Conservation (phyloP, 2,797 vertebrate species). For the Paguma larvata region DNA sequence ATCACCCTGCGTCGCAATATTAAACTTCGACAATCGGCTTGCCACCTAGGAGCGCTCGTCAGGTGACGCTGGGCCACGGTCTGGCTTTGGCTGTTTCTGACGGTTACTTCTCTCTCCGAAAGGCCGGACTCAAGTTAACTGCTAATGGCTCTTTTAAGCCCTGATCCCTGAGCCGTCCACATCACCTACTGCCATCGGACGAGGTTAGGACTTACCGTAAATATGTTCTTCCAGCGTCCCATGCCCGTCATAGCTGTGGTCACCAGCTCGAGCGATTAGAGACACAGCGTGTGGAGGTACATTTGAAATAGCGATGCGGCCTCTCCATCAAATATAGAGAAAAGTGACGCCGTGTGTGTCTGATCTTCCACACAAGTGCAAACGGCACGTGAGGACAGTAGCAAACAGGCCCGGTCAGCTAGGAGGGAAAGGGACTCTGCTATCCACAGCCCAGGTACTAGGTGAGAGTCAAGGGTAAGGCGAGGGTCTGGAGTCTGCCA, state of each 20-base stretch:
- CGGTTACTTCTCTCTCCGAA: not conserved
- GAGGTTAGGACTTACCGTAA: not conserved
- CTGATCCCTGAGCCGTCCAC: not conserved
- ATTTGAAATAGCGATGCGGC: not conserved
- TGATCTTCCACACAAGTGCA: not conserved
- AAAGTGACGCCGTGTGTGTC: not conserved
- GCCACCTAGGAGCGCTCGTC: not conserved
- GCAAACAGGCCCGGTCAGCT: not conserved
- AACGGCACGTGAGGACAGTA: not conserved
- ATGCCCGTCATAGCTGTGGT: not conserved
- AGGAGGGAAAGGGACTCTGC: not conserved
- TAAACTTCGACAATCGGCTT: slow-evolving; percentile 36
- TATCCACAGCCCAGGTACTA: too few relatives aligned
- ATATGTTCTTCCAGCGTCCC: not conserved
- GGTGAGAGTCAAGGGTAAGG: not conserved
- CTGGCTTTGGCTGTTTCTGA: not conserved
- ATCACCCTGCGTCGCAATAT: slow-evolving; percentile 1
- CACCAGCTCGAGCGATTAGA: not conserved
- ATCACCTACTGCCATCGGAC: not conserved
- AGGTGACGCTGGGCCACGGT: not conserved
- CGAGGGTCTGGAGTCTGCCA: not conserved
- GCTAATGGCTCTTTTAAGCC: not conserved
- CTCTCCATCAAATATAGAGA: not conserved
- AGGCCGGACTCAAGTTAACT: not conserved
- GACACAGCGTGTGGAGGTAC: not conserved